Conservation (phyloP, 30 jellyfish, hydroid and myxozoan species). For the Aurelia aurita region DNA sequence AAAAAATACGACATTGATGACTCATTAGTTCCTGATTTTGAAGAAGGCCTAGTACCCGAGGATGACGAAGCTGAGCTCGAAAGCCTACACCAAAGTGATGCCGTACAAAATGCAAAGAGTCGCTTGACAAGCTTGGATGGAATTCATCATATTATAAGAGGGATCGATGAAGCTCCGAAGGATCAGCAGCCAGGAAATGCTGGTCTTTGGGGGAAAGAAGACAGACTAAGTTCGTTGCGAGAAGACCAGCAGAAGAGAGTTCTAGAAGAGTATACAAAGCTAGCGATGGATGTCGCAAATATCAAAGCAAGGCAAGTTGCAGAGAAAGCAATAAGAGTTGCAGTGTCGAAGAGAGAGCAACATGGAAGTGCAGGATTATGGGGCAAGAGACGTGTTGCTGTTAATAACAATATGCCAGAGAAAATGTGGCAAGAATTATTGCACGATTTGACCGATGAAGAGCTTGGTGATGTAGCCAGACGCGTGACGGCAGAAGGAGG, state of each 20-base stretch:
- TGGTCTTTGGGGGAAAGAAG: too few relatives aligned
- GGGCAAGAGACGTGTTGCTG: slow-evolving; percentile 47
- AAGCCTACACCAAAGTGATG: too few relatives aligned
- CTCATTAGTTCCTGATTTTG: too few relatives aligned
- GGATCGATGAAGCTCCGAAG: too few relatives aligned
- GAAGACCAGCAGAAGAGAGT: neutral
- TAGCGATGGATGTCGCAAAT: slow-evolving; percentile 1
- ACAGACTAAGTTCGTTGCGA: neutral
- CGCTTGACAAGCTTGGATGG: too few relatives aligned
- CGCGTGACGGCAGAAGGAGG: too few relatives aligned
- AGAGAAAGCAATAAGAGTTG: neutral
- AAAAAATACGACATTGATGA: too few relatives aligned
- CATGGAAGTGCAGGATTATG: slow-evolving; percentile 42
- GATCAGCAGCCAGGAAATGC: too few relatives aligned
- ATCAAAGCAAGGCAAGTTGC: slow-evolving; percentile 14
- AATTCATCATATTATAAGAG: too few relatives aligned
- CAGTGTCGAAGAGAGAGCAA: neutral
- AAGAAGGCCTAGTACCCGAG: too few relatives aligned
- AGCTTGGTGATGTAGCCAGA: slow-evolving; percentile 4
- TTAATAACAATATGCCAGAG: neutral
- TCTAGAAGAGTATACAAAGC: neutral
- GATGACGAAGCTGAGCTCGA: too few relatives aligned
- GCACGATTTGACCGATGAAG: neutral
- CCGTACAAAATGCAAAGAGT: too few relatives aligned
- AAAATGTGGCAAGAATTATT: neutral